Evolutionary conservation across 2,888 invertebrate species (phyloP).

Genomic region (Crossocerus cetratus): DNA sequence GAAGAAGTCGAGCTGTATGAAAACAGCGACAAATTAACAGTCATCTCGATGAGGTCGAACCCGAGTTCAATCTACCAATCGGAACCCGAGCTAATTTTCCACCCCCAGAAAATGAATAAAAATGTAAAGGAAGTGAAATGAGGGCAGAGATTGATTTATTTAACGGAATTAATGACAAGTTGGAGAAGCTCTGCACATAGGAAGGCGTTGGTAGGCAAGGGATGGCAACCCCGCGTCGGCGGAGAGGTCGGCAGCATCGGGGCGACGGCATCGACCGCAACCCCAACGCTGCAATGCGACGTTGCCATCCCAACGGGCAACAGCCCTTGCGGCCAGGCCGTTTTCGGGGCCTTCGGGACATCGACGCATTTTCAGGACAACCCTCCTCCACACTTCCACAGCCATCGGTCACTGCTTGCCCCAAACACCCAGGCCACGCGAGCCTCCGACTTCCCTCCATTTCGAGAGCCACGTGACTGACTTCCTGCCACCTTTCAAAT

Average conservation of each 20-base stretch:
- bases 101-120: too few relatives aligned
- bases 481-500: not conserved
- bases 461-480: constrained; percentile 15
- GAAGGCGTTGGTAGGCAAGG: constrained; percentile 29
- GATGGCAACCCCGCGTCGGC: constrained; percentile 57
- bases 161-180: too few relatives aligned
- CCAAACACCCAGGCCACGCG: constrained; percentile 38
- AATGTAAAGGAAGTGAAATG: too few relatives aligned
- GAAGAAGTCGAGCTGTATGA: too few relatives aligned
- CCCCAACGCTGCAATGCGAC: constrained; percentile 77
- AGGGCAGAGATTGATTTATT: too few relatives aligned
- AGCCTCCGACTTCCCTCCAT: constrained; percentile 24
- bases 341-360: constrained; percentile 29
- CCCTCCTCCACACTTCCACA: constrained; percentile 44
- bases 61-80: too few relatives aligned
- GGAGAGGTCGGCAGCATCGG: constrained; percentile 60
- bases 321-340: constrained; percentile 69
- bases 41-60: too few relatives aligned
- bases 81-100: too few relatives aligned
- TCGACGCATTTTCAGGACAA: constrained; percentile 52
- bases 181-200: not conserved
- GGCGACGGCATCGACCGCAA: constrained; percentile 75
- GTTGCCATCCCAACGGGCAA: constrained; percentile 77
- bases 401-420: constrained; percentile 48
- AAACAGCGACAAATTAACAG: too few relatives aligned